Evolutionary conservation across 2,113 vertebrate genomes (phyloP).

Genomic region (Gadus chalcogrammus): DNA sequence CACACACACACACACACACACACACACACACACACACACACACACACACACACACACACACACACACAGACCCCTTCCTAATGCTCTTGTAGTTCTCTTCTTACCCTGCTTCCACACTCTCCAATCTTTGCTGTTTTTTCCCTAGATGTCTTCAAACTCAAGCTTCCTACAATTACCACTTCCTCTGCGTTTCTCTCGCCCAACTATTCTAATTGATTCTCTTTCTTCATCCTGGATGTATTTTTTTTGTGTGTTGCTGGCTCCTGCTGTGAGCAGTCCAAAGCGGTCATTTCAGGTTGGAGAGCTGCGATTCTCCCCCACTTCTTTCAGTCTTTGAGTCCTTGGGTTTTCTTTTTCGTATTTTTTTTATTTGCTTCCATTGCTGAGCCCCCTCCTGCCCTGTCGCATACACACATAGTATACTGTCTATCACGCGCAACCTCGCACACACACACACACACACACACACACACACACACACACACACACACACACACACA

Average conservation of each 20-base stretch:
- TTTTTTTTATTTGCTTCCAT: constrained; percentile 32
- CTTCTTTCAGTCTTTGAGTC: constrained; percentile 31
- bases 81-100: constrained; percentile 26
- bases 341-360: constrained; percentile 8
- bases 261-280: constrained; percentile 68
- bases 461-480: constrained; percentile 18
- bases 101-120: constrained; percentile 32
- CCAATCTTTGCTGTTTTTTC: constrained; percentile 47
- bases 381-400: constrained; percentile 28
- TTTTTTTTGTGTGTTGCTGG: constrained; percentile 25
- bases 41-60: neutral
- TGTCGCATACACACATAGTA: neutral
- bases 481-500: constrained; percentile 12
- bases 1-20: constrained; percentile 18
- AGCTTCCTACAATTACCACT: constrained; percentile 4
- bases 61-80: constrained; percentile 35
- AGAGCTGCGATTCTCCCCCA: constrained; percentile 49
- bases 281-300: constrained; percentile 66
- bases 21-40: constrained; percentile 18
- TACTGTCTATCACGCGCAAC: constrained; percentile 12
- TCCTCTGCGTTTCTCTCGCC: no score
- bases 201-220: constrained; percentile 69
- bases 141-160: constrained; percentile 24
- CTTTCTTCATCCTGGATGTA: constrained; percentile 30
- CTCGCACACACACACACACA: constrained; percentile 23